Percentiles rank a stretch among this genome's conserved stretches.
These are phyloP conservation scores for Drosophila neotestacea DNA, from an alignment of 2,888 invertebrate species.

Conservation along the genomic window DNA sequence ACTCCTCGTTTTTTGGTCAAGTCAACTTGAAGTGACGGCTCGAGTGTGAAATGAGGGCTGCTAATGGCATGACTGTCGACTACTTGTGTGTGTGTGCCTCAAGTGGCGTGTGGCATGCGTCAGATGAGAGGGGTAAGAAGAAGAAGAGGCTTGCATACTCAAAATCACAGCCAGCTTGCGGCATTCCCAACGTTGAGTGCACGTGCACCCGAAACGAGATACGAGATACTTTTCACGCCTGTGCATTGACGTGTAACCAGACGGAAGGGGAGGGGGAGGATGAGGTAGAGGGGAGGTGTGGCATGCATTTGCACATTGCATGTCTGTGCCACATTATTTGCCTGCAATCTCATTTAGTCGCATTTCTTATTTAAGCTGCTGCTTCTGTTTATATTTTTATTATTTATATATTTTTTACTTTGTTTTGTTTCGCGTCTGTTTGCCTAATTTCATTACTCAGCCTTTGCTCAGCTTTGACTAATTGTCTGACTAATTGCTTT, in stretches of 20 bases:
- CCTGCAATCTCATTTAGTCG: conserved; percentile 42
- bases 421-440: conserved; percentile 10
- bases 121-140: neutral
- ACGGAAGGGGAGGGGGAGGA: neutral
- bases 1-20: conserved; percentile 52
- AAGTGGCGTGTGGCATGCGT: conserved; percentile 37
- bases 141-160: conserved; percentile 16
- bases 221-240: conserved; percentile 61
- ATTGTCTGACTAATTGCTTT: conserved; percentile 39
- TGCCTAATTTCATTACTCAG: conserved; percentile 63
- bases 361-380: conserved; percentile 6
- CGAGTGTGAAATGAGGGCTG: conserved; percentile 75
- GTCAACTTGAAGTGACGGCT: conserved; percentile 70
- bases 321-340: conserved; percentile 61
- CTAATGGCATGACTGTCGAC: conserved; percentile 66
- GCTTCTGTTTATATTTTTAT: neutral
- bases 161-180: conserved; percentile 74
- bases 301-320: conserved; percentile 45
- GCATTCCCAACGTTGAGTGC: conserved; percentile 60
- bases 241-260: conserved; percentile 50
- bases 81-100: conserved; percentile 30
- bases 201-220: conserved; percentile 45
- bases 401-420: neutral
- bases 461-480: conserved; percentile 4
- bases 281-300: neutral